A percentile compares a stretch with the other conserved stretches of the same genome.
Evolutionary conservation across 2,888 invertebrate genomes (phyloP).

Genomic region (Theretra japonica): DNA sequence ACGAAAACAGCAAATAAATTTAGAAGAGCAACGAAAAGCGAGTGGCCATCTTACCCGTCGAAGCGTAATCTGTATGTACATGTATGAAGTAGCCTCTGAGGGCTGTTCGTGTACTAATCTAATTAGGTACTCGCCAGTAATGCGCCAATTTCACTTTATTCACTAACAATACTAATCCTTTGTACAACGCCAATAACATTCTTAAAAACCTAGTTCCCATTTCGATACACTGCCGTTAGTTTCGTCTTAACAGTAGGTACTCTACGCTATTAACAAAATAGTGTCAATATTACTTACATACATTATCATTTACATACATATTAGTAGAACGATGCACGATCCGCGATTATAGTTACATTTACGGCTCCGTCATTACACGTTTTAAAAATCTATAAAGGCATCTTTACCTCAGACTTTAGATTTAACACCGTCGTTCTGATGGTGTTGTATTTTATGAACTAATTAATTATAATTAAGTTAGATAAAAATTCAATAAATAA

Average conservation of each 20-base stretch:
- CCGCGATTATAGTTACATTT: constrained; percentile 72
- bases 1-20: constrained; percentile 58
- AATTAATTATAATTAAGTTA: constrained; percentile 79
- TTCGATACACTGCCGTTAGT: constrained; percentile 79
- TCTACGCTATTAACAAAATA: constrained; percentile 81
- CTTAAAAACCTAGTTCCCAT: constrained; percentile 75
- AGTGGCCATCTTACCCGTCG: constrained; percentile 68
- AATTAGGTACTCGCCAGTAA: constrained; percentile 85
- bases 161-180: constrained; percentile 80
- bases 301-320: constrained; percentile 71
- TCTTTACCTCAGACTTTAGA: constrained; percentile 85
- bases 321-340: constrained; percentile 80
- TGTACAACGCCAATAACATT: constrained; percentile 83
- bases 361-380: constrained; percentile 73
- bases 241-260: constrained; percentile 70
- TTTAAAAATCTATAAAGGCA: constrained; percentile 84
- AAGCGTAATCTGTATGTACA: constrained; percentile 75
- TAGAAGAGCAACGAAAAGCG: constrained; percentile 73
- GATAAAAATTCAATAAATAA: constrained; percentile 77
- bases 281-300: constrained; percentile 81
- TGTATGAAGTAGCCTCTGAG: constrained; percentile 72
- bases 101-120: constrained; percentile 80
- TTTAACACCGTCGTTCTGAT: constrained; percentile 80
- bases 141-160: constrained; percentile 83
- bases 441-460: constrained; percentile 75